Percentiles rank a stretch among this genome's conserved stretches.
Conservation (phyloP, 2,113 vertebrate genomes). For the Arizona elegans region DNA sequence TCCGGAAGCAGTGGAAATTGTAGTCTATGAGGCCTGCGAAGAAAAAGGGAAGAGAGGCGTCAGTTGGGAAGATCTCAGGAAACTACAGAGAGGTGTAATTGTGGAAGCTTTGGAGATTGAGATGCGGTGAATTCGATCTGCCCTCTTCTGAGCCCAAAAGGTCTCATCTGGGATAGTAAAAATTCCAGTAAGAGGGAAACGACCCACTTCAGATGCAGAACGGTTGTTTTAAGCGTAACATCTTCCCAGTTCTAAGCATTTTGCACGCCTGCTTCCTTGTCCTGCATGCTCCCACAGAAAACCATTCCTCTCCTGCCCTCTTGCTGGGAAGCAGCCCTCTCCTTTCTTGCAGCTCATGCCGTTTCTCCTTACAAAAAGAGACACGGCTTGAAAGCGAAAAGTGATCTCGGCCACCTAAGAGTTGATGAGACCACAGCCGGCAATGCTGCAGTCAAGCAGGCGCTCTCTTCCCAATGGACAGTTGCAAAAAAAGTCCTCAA, state of each 20-base stretch:
- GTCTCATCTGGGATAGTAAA: neutral
- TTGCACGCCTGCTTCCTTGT: neutral
- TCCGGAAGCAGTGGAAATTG: conserved; percentile 99
- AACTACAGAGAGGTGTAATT: neutral
- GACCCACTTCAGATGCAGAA: too few relatives aligned
- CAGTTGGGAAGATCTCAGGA: neutral
- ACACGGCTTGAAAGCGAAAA: neutral
- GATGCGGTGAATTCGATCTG: neutral
- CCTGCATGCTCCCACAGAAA: neutral
- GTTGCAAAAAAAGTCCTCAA: too few relatives aligned
- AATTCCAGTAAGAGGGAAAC: neutral
- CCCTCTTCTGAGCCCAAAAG: neutral
- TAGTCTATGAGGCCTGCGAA: conserved; percentile 95
- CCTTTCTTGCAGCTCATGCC: neutral
- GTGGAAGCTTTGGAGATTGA: neutral
- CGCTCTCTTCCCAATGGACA: too few relatives aligned
- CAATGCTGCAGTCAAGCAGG: neutral
- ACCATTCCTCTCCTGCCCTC: neutral
- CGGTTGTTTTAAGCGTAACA: neutral
- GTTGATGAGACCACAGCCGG: neutral
- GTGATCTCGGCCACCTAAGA: neutral
- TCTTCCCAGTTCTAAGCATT: too few relatives aligned
- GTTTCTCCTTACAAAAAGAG: too few relatives aligned
- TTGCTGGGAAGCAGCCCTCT: neutral
- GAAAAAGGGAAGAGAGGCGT: conserved; percentile 10